Evolutionary conservation across 2,888 invertebrate genomes (phyloP).

Genomic region (Pyralis farinalis): DNA sequence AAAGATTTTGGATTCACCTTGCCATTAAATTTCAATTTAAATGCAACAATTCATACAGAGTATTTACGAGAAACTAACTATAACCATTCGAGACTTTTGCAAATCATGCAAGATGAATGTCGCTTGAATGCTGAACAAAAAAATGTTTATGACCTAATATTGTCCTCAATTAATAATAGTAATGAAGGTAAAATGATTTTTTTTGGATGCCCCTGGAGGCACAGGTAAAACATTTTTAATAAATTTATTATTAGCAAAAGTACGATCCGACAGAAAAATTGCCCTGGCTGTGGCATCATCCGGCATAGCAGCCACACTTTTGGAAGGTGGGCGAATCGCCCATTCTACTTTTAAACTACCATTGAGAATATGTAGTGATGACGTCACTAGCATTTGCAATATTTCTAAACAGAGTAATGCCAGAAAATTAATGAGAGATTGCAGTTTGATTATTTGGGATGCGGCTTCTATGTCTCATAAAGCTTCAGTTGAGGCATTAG

Average conservation of each 20-base stretch:
- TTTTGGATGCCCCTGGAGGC: slow-evolving; percentile 18
- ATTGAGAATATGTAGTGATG: slow-evolving; percentile 23
- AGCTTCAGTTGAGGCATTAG: slow-evolving; percentile 27
- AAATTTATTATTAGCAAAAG: slow-evolving; percentile 18
- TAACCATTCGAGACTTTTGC: too few species aligned
- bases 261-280: slow-evolving; percentile 25
- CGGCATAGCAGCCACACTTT: slow-evolving; percentile 33
- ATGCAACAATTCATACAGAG: too few species aligned
- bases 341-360: slow-evolving; percentile 41
- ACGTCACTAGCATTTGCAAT: slow-evolving; percentile 25
- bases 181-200: slow-evolving; percentile 19
- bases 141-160: slow-evolving; percentile 17
- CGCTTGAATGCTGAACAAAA: slow-evolving; percentile 11
- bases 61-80: not conserved
- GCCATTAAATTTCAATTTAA: too few species aligned
- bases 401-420: slow-evolving; percentile 29
- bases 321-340: slow-evolving; percentile 42
- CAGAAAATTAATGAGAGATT: slow-evolving; percentile 27
- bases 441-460: slow-evolving; percentile 28
- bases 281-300: slow-evolving; percentile 37
- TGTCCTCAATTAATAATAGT: slow-evolving; percentile 20
- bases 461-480: slow-evolving; percentile 29
- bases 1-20: too few species aligned
- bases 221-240: slow-evolving; percentile 21
- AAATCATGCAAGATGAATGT: too few species aligned